Conservation (phyloP, 2,888 invertebrate species). For the Zaprionus lineosus region DNA sequence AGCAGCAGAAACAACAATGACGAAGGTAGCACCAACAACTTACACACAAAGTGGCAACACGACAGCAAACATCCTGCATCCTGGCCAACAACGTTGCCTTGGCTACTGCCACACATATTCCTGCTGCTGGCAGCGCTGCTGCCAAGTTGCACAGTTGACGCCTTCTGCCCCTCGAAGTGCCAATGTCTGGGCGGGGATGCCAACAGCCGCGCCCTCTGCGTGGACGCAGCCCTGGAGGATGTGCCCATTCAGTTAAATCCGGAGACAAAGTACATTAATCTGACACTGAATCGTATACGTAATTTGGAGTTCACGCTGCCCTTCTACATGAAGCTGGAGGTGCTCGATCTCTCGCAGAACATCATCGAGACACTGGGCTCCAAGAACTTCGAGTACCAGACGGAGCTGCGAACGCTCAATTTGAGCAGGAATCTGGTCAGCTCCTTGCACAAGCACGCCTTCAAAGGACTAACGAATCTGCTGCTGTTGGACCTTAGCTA, state of each 20-base stretch:
- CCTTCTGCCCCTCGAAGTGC: conserved; percentile 91
- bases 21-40: conserved; percentile 23
- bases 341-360: conserved; percentile 92
- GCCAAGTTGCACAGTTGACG: conserved; percentile 41
- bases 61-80: conserved; percentile 27
- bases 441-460: conserved; percentile 88
- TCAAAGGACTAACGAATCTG: conserved; percentile 88
- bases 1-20: conserved; percentile 2
- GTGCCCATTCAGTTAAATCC: conserved; percentile 95
- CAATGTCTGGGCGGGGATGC: conserved; percentile 88
- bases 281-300: conserved; percentile 92
- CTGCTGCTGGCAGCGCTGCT: conserved; percentile 62
- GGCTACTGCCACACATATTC: conserved; percentile 31
- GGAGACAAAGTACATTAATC: conserved; percentile 90
- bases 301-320: conserved; percentile 90
- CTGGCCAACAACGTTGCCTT: background rate
- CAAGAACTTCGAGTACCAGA: conserved; percentile 91
- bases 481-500: conserved; percentile 88
- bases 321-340: conserved; percentile 91
- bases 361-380: conserved; percentile 90
- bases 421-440: conserved; percentile 90
- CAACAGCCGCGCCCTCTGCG: conserved; percentile 89
- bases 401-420: conserved; percentile 89
- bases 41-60: conserved; percentile 49
- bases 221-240: conserved; percentile 90